Evolutionary conservation across 2,797 vertebrate species (phyloP).

Genomic region (Epinephelus awoara): DNA sequence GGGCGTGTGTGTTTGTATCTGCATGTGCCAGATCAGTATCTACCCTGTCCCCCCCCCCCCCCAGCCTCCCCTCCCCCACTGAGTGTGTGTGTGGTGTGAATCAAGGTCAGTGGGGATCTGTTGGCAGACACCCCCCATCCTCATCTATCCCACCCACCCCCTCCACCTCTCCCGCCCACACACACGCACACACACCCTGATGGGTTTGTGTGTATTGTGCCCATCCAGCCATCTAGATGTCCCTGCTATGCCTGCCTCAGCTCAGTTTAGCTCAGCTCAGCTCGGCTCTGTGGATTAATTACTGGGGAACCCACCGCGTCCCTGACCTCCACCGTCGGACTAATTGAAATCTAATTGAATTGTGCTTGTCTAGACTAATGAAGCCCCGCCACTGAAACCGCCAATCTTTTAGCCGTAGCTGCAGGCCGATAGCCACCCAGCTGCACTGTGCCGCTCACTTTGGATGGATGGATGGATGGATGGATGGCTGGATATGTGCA

Average conservation of each 20-base stretch:
- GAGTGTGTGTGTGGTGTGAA: constrained; percentile 73
- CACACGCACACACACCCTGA: constrained; percentile 5
- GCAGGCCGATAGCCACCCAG: constrained; percentile 57
- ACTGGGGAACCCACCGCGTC: constrained; percentile 82
- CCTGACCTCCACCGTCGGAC: constrained; percentile 85
- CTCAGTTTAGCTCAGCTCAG: constrained; percentile 76
- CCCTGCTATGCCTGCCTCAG: constrained; percentile 54
- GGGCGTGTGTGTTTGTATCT: constrained; percentile 35
- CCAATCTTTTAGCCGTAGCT: constrained; percentile 78
- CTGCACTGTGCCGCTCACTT: constrained; percentile 26
- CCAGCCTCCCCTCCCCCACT: constrained; percentile 17
- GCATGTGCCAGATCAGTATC: constrained; percentile 68
- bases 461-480: constrained; percentile 26
- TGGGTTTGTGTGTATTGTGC: constrained; percentile 59
- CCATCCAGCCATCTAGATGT: constrained; percentile 68
- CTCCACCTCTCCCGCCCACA: neutral
- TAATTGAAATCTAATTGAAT: constrained; percentile 91
- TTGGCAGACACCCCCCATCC: constrained; percentile 64
- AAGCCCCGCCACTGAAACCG: constrained; percentile 83
- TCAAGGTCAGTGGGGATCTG: constrained; percentile 84
- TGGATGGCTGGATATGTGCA: constrained; percentile 5
- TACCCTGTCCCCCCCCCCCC: constrained; percentile 15
- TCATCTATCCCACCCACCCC: constrained; percentile 27
- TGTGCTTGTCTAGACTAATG: constrained; percentile 89
- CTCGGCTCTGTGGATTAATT: constrained; percentile 84